Base-by-base conservation (phyloP, 2,888 invertebrate species). In the Opisthograptis luteolata region DNA sequence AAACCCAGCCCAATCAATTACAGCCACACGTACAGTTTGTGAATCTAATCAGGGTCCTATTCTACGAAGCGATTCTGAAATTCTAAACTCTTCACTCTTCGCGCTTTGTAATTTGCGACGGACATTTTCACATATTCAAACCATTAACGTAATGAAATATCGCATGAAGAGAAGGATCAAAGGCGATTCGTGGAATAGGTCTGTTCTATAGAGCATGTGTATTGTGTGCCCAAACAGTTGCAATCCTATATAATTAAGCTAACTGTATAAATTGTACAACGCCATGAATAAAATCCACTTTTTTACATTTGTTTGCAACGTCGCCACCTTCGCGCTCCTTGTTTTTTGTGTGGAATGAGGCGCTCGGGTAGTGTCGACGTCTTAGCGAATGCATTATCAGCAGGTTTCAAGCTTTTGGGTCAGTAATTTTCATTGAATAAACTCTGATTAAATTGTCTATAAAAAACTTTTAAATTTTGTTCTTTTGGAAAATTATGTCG, bases 311-410 rank as follows among this genome's bases (percentile, higher is more conserved):
- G 10, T 39, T 12, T 39, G 5, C 28, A 39, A 39, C 39, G 28
- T 28, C 19, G 20, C 27, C 39, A 27, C 28, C 27, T 2, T 24
- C 36, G 36, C 36, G 31, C 46, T 44, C 27, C 39, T 37, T 42
- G 10, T 17, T 10, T n/a, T 20, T 31, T 10, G n/a, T 13, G 20
- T 4, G 20, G 31, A 17, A 20, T 2, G 28, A 20, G n/a, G 9
- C 31, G 5, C n/a, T n/a, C n/a, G n/a, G n/a, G n/a, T 3, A 24
- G 1, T 13, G 8, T 10, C 20, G 12, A 19, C 14, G 12, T 14
- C 30, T 30, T 17, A 30, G 10, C n/a, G 14, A 9, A 41, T 17
- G 19, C n/a, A 20, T 30, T 41, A 20, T 41, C 22, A 30, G 8
- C 24, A 31, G 20, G 24, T 36, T 24, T 4, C 24, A 9, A 6